Base-by-base conservation (phyloP, 2,888 invertebrate genomes). In the Apamea crenata region DNA sequence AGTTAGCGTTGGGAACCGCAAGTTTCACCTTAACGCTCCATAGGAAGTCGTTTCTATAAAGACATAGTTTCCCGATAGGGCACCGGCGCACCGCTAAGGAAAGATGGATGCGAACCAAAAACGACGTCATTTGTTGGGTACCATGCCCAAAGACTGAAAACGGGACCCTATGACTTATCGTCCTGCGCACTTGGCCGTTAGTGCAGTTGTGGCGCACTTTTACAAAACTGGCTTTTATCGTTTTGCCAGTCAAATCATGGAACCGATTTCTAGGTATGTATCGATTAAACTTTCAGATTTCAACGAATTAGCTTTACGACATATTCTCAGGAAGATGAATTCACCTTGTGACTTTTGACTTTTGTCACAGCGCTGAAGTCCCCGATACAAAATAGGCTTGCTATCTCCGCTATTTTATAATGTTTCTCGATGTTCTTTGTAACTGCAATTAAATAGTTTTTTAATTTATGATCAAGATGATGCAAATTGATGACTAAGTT, bases 1-100 rank as follows among this genome's bases (percentile, higher is more conserved):
- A 44, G 21, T 75, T 61, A 74, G 36, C 44, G 65, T 50, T 80
- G 70, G 74, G 53, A 80, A 83, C 80, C 76, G 68, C 79, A 81
- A 78, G 74, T 77, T 82, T 81, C 50, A 79, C 71, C 72, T 65
- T 78, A 40, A 78, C 29, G 8, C 65, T 78, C 75, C 14, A 25
- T 67, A 78, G 76, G 74, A 82, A 80, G 67, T 77, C 16, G 50
- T 76, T 74, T 82, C 76, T 61, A 40, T 68, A 63, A 25, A 47
- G 29, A 69, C 25, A 65, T 56, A 50, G 16, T 75, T 75, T 82
- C 53, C 63, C 44, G 50, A 56, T 63, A 29, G 7, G 61, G 29
- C 61, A 16, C 14, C 47, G 56, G 29, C 14, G 25, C 36, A 61
- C 44, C 18, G n/a, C 25, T 29, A 25, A 36, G 79, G 47, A 67